Conservation (phyloP, 37 sponge, comb jelly and placozoan genomes). For the Crambe crambe region DNA sequence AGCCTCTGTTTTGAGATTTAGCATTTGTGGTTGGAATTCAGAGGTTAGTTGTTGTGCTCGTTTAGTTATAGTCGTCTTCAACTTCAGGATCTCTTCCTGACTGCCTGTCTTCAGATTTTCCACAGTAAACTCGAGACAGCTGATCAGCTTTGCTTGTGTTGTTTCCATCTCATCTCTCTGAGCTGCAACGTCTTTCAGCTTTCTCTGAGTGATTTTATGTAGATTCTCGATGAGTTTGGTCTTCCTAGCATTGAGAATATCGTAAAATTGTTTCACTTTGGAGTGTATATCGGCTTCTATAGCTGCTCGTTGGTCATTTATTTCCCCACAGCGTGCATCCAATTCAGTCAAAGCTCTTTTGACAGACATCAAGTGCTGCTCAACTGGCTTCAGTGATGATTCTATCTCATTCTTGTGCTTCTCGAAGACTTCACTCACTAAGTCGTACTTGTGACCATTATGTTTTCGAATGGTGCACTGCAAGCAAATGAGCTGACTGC, state of each 20-base stretch:
- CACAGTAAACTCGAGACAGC: background rate
- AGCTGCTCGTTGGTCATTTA: constrained; percentile 18
- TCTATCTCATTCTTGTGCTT: constrained; percentile 20
- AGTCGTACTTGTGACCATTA: too few species aligned
- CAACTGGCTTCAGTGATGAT: too few species aligned
- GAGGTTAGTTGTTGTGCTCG: background rate
- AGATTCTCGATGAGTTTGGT: background rate
- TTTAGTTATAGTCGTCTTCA: background rate
- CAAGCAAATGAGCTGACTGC: too few species aligned
- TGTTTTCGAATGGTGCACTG: too few species aligned
- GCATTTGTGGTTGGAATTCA: background rate
- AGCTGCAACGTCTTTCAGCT: background rate
- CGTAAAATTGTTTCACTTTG: background rate
- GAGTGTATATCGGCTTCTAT: constrained; percentile 11
- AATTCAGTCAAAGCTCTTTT: constrained; percentile 21
- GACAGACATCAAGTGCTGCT: background rate
- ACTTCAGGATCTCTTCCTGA: background rate
- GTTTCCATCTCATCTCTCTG: background rate
- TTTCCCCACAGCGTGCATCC: background rate
- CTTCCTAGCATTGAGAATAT: constrained; percentile 7
- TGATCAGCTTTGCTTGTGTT: background rate
- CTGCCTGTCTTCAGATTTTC: background rate
- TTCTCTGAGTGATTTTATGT: background rate
- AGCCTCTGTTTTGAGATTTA: too few species aligned
- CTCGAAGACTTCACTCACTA: too few species aligned